Base-by-base conservation (phyloP, 1,140 invertebrate genomes). In the Bombus superbus region DNA sequence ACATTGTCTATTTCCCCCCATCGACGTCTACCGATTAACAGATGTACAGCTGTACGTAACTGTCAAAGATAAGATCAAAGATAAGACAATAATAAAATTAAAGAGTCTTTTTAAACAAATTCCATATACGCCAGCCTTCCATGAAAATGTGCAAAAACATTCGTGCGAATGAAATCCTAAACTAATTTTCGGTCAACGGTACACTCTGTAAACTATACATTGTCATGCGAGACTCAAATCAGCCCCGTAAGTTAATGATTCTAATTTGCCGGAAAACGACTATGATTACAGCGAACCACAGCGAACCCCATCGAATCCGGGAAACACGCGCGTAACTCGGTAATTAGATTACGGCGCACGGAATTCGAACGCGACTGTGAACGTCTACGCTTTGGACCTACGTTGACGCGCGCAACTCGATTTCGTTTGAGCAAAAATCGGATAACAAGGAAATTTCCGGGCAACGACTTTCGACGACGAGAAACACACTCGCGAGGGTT, bases 291-390 rank as follows among this genome's bases (percentile, higher is more conserved):
- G 28, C 40, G 22, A 10, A 22, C 35, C 15, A 32, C 42, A 44
- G 28, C 40, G 22, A 10, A 22, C 35, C 15, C 3, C 68, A 38
- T 32, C 35, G 4, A 28, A 22, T 62, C 68, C 68, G 10, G 22
- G 35, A 40, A 69, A 69, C 69, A 38, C 69, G 11, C 40, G 25
- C 69, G 69, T 32, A 40, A 47, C 72, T 73, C n/a, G 22, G 15
- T 73, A 73, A 73, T 73, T 73, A 73, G 72, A 73, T 73, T 47
- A 73, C 47, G 42, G 40, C 5, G 40, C 38, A 28, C 25, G 40
- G 40, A 75, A 75, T 32, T 38, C 10, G 47, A 57, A 38, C 18
- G 32, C 25, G 25, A 53, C 1, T 25, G 25, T 32, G 18, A 22
- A 53, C 42, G 72, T n/a, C 6, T 13, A 32, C 15, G 32, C n/a